Evolutionary conservation across 2,797 vertebrate species (phyloP), one percentile per base, ranked within the genome.

Genomic region (Urophycis tenuis): DNA sequence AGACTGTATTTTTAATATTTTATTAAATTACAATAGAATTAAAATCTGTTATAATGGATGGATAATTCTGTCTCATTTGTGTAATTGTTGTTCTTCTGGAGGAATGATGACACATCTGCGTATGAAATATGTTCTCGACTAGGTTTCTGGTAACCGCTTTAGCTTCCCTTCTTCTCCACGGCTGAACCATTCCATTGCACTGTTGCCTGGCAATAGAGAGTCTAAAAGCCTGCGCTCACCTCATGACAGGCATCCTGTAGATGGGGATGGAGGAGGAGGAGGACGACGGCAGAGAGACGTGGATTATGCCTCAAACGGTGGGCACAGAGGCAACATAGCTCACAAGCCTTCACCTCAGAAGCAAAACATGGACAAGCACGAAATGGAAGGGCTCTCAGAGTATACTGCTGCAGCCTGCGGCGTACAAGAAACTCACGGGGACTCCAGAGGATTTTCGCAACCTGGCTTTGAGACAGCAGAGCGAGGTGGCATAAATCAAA

Each of bases 141-240:
- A 17, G 29, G 30, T 71, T 71, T 71, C 19, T 67, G 25, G 12
- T n/a, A n/a, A 25, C 15, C 3, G 3, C 25, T 64, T 64, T 25
- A 64, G 88, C 78, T 45, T 80, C 53, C 82, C 74, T 79, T 77
- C 30, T 76, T 88, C 81, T 76, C 84, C 81, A 75, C 84, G 75
- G 78, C 79, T 80, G 36, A 82, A 75, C 80, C 76, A 73, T 82
- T 86, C 86, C 84, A 86, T 79, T 85, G 35, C 83, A 73, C 81
- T 35, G 92, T 93, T 94, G 92, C 92, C 89, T 85, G 85, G 92
- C 91, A 91, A 93, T 90, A 86, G 84, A 36, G 86, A 86, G 85
- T 72, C 85, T 81, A 82, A 84, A 41, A 90, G 84, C 86, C 87
- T 78, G 86, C 85, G 78, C 72, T 80, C 84, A 81, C 81, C 36